Evolutionary conservation across 2,113 vertebrate genomes (phyloP).

Genomic region (Leiothrix lutea): DNA sequence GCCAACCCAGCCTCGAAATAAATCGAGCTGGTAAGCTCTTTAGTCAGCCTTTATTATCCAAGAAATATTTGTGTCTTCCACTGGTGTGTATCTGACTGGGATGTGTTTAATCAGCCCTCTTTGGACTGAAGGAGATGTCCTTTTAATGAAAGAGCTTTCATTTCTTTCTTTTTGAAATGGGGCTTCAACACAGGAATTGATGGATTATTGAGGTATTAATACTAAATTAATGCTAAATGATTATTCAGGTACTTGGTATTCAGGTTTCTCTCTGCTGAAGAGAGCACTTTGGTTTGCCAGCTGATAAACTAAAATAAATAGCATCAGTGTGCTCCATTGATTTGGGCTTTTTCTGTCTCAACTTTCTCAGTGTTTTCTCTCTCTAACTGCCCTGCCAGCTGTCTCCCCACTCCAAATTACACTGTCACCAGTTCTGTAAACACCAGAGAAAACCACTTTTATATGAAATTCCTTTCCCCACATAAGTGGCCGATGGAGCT

Average conservation of each 20-base stretch:
- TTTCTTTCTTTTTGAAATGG: not conserved
- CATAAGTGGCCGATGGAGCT: not conserved
- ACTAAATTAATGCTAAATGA: not conserved
- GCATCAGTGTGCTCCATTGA: not conserved
- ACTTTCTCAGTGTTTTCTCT: not conserved
- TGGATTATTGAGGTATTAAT: not conserved
- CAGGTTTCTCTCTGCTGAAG: not conserved
- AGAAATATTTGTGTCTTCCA: accelerated
- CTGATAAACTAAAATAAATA: not conserved
- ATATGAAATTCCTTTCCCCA: constrained; percentile 31
- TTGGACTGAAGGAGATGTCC: not conserved
- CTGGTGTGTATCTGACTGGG: too few relatives aligned
- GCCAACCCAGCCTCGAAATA: not conserved
- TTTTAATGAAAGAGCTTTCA: not conserved
- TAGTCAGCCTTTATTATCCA: not conserved
- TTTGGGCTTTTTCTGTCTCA: not conserved
- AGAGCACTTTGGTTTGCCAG: not conserved
- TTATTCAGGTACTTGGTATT: not conserved
- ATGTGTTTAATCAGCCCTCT: not conserved
- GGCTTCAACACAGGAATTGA: not conserved
- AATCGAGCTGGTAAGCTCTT: not conserved
- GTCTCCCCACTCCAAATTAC: not conserved
- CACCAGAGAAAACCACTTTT: not conserved
- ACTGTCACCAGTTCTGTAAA: not conserved
- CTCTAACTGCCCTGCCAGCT: not conserved